Conservation (phyloP, 2,113 vertebrate genomes). For the Chascanopsetta lugubris region DNA sequence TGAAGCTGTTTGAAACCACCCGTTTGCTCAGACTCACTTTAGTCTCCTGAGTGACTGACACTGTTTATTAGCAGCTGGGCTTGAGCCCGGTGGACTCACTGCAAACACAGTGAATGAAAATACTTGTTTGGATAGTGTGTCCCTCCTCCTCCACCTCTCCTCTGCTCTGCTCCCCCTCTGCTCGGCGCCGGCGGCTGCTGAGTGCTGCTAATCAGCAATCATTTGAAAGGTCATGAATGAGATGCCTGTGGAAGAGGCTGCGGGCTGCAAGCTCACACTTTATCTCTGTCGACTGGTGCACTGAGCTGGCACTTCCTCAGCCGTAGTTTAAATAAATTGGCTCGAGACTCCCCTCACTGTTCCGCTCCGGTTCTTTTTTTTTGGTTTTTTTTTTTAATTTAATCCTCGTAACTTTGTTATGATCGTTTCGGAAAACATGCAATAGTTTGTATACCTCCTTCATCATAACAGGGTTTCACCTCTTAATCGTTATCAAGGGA, state of each 20-base stretch:
- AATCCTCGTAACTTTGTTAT: constrained; percentile 10
- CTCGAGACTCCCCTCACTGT: constrained; percentile 14
- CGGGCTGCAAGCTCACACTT: constrained; percentile 46
- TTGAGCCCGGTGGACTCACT: constrained; percentile 32
- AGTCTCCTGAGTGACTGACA: constrained; percentile 36
- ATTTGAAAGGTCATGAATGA: constrained; percentile 67
- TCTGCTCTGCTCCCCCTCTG: constrained; percentile 22
- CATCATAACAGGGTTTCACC: neutral
- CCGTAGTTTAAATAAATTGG: constrained; percentile 37
- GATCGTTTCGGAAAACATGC: neutral
- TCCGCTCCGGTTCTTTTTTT: neutral
- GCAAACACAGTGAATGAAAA: constrained; percentile 44
- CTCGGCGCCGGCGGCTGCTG: constrained; percentile 45
- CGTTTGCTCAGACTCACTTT: constrained; percentile 38
- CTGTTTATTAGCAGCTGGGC: constrained; percentile 20
- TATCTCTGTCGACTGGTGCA: constrained; percentile 45
- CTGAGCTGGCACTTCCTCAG: constrained; percentile 36
- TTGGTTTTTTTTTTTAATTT: too few species aligned
- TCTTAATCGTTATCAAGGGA: neutral
- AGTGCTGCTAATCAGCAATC: constrained; percentile 70
- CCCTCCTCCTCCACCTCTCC: constrained; percentile 45
- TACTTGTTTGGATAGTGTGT: constrained; percentile 50
- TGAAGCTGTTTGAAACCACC: neutral
- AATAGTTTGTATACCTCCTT: constrained; percentile 5
- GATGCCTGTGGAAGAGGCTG: constrained; percentile 47